A percentile compares a stretch with the other conserved stretches of the same genome.
Evolutionary conservation across 1,140 invertebrate species (phyloP).

Genomic region (Drosophila pachea): DNA sequence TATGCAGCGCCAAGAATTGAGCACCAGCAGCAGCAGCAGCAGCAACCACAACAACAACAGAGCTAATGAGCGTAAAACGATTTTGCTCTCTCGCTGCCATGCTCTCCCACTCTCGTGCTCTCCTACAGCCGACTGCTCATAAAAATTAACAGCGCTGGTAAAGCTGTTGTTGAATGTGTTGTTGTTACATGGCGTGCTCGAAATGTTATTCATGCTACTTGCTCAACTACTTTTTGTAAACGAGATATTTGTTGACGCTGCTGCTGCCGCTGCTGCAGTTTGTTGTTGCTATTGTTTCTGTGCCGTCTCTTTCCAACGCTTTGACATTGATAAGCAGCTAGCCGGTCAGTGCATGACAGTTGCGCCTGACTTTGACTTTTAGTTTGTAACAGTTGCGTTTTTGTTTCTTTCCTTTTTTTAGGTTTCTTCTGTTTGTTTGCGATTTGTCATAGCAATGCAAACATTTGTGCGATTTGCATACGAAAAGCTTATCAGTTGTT

Average conservation of each 20-base stretch:
- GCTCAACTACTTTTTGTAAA: constrained; percentile 36
- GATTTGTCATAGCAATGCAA: constrained; percentile 35
- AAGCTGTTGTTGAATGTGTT: constrained; percentile 16
- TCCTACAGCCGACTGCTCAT: constrained; percentile 24
- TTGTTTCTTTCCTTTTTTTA: constrained; percentile 8
- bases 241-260: constrained; percentile 22
- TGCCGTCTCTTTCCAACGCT: constrained; percentile 33
- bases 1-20: constrained; percentile 51
- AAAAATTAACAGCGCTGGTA: constrained; percentile 41
- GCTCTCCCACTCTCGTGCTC: constrained; percentile 17
- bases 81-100: not conserved
- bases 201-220: constrained; percentile 38
- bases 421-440: constrained; percentile 21
- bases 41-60: not conserved
- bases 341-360: constrained; percentile 30
- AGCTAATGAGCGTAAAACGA: constrained; percentile 47
- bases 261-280: constrained; percentile 5
- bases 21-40: constrained; percentile 14
- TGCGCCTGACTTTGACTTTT: constrained; percentile 59
- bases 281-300: constrained; percentile 24
- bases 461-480: constrained; percentile 17
- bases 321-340: constrained; percentile 64
- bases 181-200: constrained; percentile 36
- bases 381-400: constrained; percentile 13
- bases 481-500: constrained; percentile 4